phyloP scores from a whole-genome alignment of 2,113 vertebrate genomes.

The Elephas maximus region DNA sequence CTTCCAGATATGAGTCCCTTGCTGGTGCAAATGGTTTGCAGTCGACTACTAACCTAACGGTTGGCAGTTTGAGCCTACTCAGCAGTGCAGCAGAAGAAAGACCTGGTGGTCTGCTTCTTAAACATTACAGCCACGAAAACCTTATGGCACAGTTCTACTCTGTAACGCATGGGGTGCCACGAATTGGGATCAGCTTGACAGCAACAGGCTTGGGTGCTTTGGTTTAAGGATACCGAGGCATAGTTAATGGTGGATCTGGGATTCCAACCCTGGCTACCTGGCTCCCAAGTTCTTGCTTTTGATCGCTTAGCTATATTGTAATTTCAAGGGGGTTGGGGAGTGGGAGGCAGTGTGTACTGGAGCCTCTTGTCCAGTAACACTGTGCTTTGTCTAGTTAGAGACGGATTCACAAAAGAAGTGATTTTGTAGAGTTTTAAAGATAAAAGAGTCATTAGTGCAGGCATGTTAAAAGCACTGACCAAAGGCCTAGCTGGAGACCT shows the following conservation, averaged over 20 bases:
- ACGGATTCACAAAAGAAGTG: not conserved
- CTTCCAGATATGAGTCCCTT: no score
- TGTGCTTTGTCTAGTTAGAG: slow-evolving; percentile 27
- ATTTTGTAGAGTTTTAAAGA: slow-evolving; percentile 48
- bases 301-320: not conserved
- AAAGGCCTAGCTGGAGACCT: not conserved
- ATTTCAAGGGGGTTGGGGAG: not conserved
- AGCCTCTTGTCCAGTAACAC: not conserved
- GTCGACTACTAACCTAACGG: not conserved
- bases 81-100: not conserved
- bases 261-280: not conserved
- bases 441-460: not conserved
- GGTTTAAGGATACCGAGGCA: not conserved
- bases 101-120: not conserved
- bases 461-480: not conserved
- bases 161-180: not conserved
- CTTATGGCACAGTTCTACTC: not conserved
- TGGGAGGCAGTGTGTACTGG: not conserved
- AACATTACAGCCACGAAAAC: not conserved
- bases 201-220: not conserved
- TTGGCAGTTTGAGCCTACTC: not conserved
- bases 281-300: not conserved
- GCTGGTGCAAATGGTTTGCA: not conserved
- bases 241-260: not conserved
- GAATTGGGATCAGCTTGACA: not conserved